Evolutionary conservation across 2,888 invertebrate genomes (phyloP).

Genomic region (Allacma fusca): DNA sequence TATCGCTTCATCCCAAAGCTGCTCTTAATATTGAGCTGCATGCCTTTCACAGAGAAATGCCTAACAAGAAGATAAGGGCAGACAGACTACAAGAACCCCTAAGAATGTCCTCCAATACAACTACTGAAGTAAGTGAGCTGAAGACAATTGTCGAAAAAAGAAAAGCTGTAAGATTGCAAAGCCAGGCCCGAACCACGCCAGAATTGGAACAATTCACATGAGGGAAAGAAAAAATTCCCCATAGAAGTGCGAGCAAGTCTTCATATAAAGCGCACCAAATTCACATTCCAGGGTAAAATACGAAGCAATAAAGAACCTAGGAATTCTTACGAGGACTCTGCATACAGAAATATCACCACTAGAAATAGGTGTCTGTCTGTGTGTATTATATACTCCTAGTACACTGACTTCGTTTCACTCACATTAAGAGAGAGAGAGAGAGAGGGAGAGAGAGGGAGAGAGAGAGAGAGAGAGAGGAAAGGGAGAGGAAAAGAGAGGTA

Average conservation of each 20-base stretch:
- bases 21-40: slow-evolving; percentile 32
- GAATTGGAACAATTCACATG: slow-evolving; percentile 24
- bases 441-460: background rate
- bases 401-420: background rate
- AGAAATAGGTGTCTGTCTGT: background rate
- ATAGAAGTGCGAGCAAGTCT: slow-evolving; percentile 31
- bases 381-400: background rate
- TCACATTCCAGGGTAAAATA: slow-evolving; percentile 50
- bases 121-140: background rate
- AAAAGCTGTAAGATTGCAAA: background rate
- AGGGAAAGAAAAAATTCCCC: slow-evolving; percentile 33
- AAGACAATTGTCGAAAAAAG: slow-evolving; percentile 32
- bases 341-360: slow-evolving; percentile 12
- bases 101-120: slow-evolving; percentile 18
- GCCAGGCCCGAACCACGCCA: background rate
- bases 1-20: slow-evolving; percentile 26
- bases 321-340: slow-evolving; percentile 49
- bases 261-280: slow-evolving; percentile 44
- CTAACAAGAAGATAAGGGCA: slow-evolving; percentile 18
- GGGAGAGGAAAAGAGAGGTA: background rate
- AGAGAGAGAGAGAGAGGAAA: background rate
- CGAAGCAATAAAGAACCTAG: slow-evolving; percentile 50
- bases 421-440: slow-evolving; percentile 19
- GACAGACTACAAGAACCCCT: background rate
- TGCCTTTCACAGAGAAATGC: slow-evolving; percentile 2